phyloP scores from a whole-genome alignment of 2,797 vertebrate species.

The Phrynocephalus guinanensis region DNA sequence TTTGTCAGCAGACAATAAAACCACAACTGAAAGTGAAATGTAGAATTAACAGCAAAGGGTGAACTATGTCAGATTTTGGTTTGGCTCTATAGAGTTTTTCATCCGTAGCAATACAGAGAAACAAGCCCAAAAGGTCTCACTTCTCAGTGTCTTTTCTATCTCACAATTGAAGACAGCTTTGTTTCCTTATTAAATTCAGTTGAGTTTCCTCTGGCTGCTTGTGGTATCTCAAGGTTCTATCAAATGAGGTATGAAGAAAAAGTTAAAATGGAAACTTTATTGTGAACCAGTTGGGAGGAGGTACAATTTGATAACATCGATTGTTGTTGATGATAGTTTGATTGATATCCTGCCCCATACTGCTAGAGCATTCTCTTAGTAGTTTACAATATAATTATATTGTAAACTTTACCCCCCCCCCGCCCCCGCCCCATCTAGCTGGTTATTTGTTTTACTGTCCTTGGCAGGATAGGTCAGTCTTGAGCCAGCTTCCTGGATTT shows the following conservation, averaged over 20 bases:
- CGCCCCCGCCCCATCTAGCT: no score
- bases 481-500: no score
- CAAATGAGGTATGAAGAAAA: background rate
- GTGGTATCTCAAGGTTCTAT: background rate
- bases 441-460: no score
- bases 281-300: background rate
- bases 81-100: background rate
- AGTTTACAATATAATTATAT: no score
- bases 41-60: background rate
- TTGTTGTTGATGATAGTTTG: no score
- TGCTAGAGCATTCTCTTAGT: no score
- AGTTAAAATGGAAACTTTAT: background rate
- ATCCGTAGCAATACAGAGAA: background rate
- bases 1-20: slow-evolving; percentile 1
- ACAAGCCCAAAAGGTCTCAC: background rate
- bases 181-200: background rate
- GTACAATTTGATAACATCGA: background rate
- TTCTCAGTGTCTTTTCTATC: background rate
- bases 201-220: background rate
- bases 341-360: no score
- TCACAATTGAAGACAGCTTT: background rate
- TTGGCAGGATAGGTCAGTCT: no score
- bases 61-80: background rate
- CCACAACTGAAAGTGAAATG: background rate
- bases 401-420: no score